Percentiles rank a stretch among this genome's conserved stretches.
These are phyloP conservation scores for Colletes collaris DNA, from an alignment of 2,888 invertebrate species.

Conservation along the genomic window DNA sequence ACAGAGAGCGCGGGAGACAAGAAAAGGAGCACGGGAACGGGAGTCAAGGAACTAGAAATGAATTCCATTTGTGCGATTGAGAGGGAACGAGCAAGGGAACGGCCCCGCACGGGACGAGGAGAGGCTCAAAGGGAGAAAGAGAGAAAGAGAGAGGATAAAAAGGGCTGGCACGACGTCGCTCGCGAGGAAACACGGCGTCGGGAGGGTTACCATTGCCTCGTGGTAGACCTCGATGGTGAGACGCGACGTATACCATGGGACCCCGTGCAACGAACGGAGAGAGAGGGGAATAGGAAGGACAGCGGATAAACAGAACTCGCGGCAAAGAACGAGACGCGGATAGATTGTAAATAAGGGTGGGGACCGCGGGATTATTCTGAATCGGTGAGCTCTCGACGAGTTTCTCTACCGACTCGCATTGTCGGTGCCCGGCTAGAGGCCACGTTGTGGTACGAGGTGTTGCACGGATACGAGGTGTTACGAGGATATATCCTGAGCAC, in stretches of 20 bases:
- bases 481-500: constrained; percentile 21
- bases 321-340: constrained; percentile 15
- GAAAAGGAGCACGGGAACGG: constrained; percentile 54
- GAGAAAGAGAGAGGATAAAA: constrained; percentile 59
- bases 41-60: constrained; percentile 76
- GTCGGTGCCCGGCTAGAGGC: constrained; percentile 37
- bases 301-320: constrained; percentile 8
- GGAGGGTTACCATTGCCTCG: constrained; percentile 49
- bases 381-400: constrained; percentile 42
- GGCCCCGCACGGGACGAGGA: constrained; percentile 8
- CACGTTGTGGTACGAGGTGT: constrained; percentile 48
- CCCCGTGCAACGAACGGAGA: neutral
- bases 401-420: constrained; percentile 39
- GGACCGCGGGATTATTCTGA: constrained; percentile 48
- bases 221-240: constrained; percentile 27
- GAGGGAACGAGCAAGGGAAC: constrained; percentile 52
- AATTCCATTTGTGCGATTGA: constrained; percentile 72
- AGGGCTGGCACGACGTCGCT: constrained; percentile 70
- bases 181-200: constrained; percentile 55
- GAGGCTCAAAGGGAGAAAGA: constrained; percentile 1
- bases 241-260: constrained; percentile 20
- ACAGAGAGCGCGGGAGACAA: constrained; percentile 30
- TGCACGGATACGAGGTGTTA: constrained; percentile 45
- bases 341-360: constrained; percentile 45
- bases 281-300: constrained; percentile 2